phyloP scores from a whole-genome alignment of 2,888 invertebrate genomes.

The Drosophila mulleri region DNA sequence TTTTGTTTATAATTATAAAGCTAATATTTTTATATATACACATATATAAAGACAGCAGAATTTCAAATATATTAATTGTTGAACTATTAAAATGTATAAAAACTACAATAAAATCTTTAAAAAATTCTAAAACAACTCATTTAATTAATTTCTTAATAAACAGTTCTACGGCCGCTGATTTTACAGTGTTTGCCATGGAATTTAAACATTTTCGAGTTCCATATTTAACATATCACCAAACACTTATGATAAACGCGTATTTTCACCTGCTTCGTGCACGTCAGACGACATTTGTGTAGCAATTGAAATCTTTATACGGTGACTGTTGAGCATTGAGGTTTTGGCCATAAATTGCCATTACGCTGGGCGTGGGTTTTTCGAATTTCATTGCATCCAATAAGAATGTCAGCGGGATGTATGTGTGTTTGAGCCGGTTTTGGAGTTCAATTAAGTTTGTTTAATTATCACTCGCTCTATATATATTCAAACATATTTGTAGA shows the following conservation, averaged over 20 bases:
- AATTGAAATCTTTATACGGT: conserved; percentile 65
- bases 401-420: conserved; percentile 2
- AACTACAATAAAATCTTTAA: neutral
- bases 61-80: too few relatives aligned
- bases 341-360: conserved; percentile 56
- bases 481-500: conserved; percentile 29
- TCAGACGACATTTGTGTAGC: conserved; percentile 26
- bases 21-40: too few relatives aligned
- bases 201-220: conserved; percentile 3
- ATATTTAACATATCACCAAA: conserved; percentile 17
- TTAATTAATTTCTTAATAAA: neutral
- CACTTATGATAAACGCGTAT: conserved; percentile 52
- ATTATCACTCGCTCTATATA: conserved; percentile 51
- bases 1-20: too few relatives aligned
- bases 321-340: conserved; percentile 32
- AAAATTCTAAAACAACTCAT: rapidly evolving
- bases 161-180: neutral
- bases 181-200: neutral
- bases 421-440: conserved; percentile 43
- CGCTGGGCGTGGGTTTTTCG: conserved; percentile 47
- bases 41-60: too few relatives aligned
- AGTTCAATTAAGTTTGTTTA: conserved; percentile 43
- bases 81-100: neutral
- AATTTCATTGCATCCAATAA: neutral
- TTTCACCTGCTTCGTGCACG: conserved; percentile 41